Evolutionary conservation across 2,888 invertebrate genomes (phyloP).

Genomic region (Spisula solida): DNA sequence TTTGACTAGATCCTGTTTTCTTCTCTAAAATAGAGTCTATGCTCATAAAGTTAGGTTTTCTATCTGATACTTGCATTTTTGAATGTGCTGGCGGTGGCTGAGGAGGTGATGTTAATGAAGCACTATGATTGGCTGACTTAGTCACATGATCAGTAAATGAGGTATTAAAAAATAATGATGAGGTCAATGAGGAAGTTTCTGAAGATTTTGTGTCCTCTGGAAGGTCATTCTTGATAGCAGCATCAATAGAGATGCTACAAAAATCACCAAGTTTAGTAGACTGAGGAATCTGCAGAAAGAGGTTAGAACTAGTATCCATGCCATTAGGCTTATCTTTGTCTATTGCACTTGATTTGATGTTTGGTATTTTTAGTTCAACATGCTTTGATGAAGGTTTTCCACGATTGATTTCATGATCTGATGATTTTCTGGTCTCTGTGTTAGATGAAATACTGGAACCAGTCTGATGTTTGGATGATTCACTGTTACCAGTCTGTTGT

Average conservation of each 20-base stretch:
- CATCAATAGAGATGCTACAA: constrained; percentile 64
- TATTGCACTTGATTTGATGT: constrained; percentile 72
- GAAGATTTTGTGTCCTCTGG: constrained; percentile 39
- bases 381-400: constrained; percentile 56
- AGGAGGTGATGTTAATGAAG: constrained; percentile 60
- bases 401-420: constrained; percentile 14
- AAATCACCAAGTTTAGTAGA: constrained; percentile 77
- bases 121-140: constrained; percentile 64
- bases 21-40: constrained; percentile 83
- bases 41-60: constrained; percentile 82
- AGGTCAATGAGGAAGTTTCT: constrained; percentile 31
- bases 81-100: constrained; percentile 74
- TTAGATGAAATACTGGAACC: constrained; percentile 37
- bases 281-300: constrained; percentile 73
- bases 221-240: constrained; percentile 54
- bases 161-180: constrained; percentile 60
- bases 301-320: constrained; percentile 62
- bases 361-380: constrained; percentile 72
- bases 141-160: constrained; percentile 66
- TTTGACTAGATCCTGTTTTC: constrained; percentile 73
- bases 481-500: constrained; percentile 36
- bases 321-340: constrained; percentile 51
- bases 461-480: constrained; percentile 37
- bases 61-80: constrained; percentile 69
- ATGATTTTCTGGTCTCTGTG: constrained; percentile 37